Percentiles rank a stretch among this genome's conserved stretches.
phyloP scores from a whole-genome alignment of 2,113 vertebrate species.

The Myanophis thanlyinensis region DNA sequence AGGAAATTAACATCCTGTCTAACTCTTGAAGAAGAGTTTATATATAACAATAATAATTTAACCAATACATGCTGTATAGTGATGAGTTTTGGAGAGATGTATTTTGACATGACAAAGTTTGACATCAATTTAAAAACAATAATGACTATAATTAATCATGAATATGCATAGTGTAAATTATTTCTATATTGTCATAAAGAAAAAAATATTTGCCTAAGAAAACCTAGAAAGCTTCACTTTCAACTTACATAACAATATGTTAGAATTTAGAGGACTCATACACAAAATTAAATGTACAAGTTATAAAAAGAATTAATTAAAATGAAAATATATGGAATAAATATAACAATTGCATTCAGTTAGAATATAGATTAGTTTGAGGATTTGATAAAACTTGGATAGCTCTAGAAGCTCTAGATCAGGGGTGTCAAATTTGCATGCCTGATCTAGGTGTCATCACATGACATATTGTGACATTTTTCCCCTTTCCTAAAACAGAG shows the following conservation, averaged over 20 bases:
- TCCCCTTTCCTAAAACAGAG: too few species aligned
- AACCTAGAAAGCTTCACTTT: not conserved
- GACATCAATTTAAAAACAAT: not conserved
- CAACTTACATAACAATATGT: not conserved
- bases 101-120: not conserved
- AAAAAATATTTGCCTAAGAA: not conserved
- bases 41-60: not conserved
- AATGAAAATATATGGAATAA: not conserved
- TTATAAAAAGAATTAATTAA: not conserved
- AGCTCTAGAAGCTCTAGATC: not conserved
- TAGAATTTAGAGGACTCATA: not conserved
- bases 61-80: not conserved
- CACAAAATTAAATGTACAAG: not conserved
- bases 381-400: not conserved
- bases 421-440: too few species aligned
- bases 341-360: not conserved
- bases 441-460: too few species aligned
- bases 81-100: not conserved
- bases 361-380: not conserved
- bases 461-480: too few species aligned
- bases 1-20: not conserved
- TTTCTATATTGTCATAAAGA: not conserved
- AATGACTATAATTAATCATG: not conserved
- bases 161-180: not conserved
- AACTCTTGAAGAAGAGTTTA: not conserved